These are phyloP conservation scores for Idris sp. DNA, from an alignment of 1,140 invertebrate species.

Conservation along the genomic window DNA sequence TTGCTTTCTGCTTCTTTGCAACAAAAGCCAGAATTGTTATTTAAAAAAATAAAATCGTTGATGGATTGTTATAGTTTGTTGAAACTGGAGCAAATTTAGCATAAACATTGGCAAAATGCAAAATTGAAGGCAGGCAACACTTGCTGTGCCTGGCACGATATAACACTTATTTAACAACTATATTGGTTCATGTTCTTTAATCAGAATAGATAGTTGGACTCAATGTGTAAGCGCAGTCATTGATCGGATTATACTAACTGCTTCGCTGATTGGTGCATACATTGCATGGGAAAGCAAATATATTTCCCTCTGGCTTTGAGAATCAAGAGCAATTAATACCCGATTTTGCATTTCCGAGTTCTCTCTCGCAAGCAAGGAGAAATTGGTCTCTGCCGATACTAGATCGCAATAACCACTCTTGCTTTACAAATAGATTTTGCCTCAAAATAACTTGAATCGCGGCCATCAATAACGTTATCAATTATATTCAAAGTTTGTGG, in stretches of 20 bases:
- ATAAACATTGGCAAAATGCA: no score
- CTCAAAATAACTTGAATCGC: constrained; percentile 46
- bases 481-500: constrained; percentile 53
- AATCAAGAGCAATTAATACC: constrained; percentile 63
- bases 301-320: constrained; percentile 59
- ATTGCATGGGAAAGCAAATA: constrained; percentile 52
- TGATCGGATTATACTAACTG: constrained; percentile 63
- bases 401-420: constrained; percentile 50
- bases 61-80: no score
- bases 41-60: no score
- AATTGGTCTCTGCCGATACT: constrained; percentile 56
- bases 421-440: constrained; percentile 33
- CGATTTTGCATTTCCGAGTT: constrained; percentile 61
- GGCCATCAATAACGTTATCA: constrained; percentile 52
- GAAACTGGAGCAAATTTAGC: constrained; percentile 35
- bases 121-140: constrained; percentile 1
- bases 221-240: constrained; percentile 44
- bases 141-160: constrained; percentile 17
- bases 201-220: constrained; percentile 33
- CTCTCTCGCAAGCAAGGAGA: constrained; percentile 45
- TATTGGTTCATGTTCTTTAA: constrained; percentile 52
- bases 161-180: constrained; percentile 46
- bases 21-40: no score
- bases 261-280: constrained; percentile 55
- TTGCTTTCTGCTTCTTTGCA: no score